Conservation (phyloP, 2,888 invertebrate species). For the Nezara viridula region DNA sequence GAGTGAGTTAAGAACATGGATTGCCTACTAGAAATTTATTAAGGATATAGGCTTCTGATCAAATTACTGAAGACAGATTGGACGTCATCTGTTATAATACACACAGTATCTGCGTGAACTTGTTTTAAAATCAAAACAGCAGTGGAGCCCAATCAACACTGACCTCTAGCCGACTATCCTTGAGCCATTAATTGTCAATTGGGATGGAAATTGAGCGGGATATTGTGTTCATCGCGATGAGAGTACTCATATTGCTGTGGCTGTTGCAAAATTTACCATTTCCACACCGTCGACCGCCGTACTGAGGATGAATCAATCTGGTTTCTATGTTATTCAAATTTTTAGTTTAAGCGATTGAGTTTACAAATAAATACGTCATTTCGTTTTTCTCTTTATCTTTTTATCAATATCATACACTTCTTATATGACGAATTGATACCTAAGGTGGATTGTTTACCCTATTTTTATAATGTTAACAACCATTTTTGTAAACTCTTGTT, state of each 20-base stretch:
- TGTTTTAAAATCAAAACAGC: background rate
- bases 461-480: too few relatives aligned
- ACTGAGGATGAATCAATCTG: background rate
- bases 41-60: background rate
- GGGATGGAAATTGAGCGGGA: background rate
- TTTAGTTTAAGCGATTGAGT: too few relatives aligned
- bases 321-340: background rate
- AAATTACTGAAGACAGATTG: background rate
- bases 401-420: too few relatives aligned
- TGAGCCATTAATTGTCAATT: conserved; percentile 5
- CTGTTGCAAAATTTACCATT: background rate
- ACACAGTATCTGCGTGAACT: background rate
- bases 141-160: background rate
- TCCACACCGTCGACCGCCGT: background rate
- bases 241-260: background rate
- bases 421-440: too few relatives aligned
- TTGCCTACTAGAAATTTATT: background rate
- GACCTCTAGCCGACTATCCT: background rate
- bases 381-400: too few relatives aligned
- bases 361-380: too few relatives aligned
- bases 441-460: too few relatives aligned
- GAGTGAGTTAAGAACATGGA: background rate
- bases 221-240: background rate
- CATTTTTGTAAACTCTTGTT: too few relatives aligned
- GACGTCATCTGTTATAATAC: background rate